Evolutionary conservation across 2,888 invertebrate genomes (phyloP).

Genomic region (Trachelus stipa): DNA sequence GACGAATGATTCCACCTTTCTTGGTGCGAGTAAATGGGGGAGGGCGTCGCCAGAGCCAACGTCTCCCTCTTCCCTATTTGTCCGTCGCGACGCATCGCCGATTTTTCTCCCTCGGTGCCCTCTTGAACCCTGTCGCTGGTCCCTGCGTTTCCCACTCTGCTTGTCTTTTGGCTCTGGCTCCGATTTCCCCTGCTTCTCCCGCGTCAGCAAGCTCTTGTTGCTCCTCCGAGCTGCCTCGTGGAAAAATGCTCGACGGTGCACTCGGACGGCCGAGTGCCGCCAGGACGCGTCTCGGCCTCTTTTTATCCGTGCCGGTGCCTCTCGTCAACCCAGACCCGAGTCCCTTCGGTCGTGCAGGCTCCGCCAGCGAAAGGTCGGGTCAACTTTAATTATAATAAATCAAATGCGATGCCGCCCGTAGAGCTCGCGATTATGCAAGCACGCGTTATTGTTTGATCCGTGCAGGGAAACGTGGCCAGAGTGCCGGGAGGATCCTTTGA

Average conservation of each 20-base stretch:
- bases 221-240: not conserved
- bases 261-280: slow-evolving; percentile 35
- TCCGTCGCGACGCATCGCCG: slow-evolving; percentile 22
- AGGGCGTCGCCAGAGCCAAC: slow-evolving; percentile 12
- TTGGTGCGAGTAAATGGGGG: slow-evolving; percentile 18
- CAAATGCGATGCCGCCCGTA: slow-evolving; percentile 51
- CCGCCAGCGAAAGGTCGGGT: slow-evolving; percentile 59
- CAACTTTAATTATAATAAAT: slow-evolving; percentile 63
- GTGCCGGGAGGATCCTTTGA: not conserved
- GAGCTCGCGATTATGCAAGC: slow-evolving; percentile 37
- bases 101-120: slow-evolving; percentile 11
- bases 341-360: slow-evolving; percentile 28
- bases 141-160: not conserved
- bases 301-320: not conserved
- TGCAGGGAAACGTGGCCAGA: slow-evolving; percentile 27
- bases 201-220: not conserved
- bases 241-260: not conserved
- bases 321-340: not conserved
- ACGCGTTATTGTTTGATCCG: slow-evolving; percentile 49
- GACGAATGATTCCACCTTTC: slow-evolving; percentile 33
- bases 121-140: not conserved
- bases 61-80: slow-evolving; percentile 18
- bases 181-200: not conserved
- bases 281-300: slow-evolving; percentile 3
- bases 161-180: not conserved